phyloP scores from a whole-genome alignment of 1,140 invertebrate species.

The Zaprionus inermis region DNA sequence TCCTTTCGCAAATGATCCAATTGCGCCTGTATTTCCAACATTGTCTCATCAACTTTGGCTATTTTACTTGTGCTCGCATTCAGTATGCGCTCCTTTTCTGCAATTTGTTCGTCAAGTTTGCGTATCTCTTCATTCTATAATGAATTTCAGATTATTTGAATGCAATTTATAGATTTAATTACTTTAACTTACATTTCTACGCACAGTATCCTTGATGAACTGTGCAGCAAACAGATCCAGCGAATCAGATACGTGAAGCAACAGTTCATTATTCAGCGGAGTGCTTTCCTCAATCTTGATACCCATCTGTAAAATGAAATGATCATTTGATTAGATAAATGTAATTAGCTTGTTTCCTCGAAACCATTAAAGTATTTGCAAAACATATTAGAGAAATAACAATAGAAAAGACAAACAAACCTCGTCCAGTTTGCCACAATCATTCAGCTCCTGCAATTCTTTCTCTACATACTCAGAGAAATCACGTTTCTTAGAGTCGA shows the following conservation, averaged over 20 bases:
- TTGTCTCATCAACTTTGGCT: conserved; percentile 85
- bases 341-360: background rate
- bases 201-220: conserved; percentile 80
- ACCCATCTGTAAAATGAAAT: conserved; percentile 59
- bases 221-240: conserved; percentile 74
- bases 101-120: conserved; percentile 76
- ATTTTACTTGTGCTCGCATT: conserved; percentile 84
- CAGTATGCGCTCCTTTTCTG: conserved; percentile 76
- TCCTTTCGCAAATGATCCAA: conserved; percentile 85
- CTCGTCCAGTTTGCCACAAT: conserved; percentile 85
- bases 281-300: conserved; percentile 76
- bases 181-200: conserved; percentile 66
- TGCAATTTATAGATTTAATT: background rate
- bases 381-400: conserved; percentile 28
- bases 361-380: conserved; percentile 18
- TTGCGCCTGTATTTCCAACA: conserved; percentile 88
- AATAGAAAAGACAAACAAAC: conserved; percentile 76
- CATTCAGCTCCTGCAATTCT: conserved; percentile 85
- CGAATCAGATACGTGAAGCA: conserved; percentile 75
- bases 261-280: conserved; percentile 74
- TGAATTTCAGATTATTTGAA: background rate
- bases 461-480: conserved; percentile 85
- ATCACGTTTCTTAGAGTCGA: conserved; percentile 85
- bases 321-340: background rate
- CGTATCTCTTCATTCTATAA: conserved; percentile 80